Evolutionary conservation across 2,888 invertebrate genomes (phyloP).

Genomic region (Cantharis rustica): DNA sequence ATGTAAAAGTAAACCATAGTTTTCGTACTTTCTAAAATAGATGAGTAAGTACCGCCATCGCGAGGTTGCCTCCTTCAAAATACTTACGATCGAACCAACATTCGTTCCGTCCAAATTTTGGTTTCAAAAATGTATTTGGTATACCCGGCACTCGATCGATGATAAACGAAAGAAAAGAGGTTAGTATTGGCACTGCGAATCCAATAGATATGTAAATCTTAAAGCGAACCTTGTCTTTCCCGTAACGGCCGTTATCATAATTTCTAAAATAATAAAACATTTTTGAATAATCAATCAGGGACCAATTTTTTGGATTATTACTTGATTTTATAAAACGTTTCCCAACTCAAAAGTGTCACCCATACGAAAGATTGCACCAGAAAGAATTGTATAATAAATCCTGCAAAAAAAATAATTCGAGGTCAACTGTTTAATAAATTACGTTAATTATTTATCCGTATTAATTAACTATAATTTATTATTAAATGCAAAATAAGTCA

Average conservation of each 20-base stretch:
- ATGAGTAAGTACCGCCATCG: neutral
- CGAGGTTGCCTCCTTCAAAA: neutral
- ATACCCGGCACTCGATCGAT: conserved; percentile 41
- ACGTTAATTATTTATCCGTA: neutral
- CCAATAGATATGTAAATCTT: conserved; percentile 27
- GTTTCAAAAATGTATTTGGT: conserved; percentile 43
- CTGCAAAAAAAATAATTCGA: conserved; percentile 37
- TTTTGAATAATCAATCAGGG: neutral
- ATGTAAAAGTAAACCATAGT: conserved; percentile 34
- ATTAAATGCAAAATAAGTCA: neutral
- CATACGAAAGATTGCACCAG: conserved; percentile 46
- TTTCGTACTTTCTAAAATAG: conserved; percentile 33
- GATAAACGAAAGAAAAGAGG: conserved; percentile 38
- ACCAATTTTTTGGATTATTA: conserved; percentile 30
- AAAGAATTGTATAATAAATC: conserved; percentile 46
- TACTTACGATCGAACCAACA: conserved; percentile 47
- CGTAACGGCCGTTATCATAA: conserved; percentile 15
- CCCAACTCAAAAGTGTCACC: conserved; percentile 44
- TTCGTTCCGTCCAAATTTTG: conserved; percentile 33
- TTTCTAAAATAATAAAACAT: conserved; percentile 12
- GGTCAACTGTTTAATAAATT: neutral
- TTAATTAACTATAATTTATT: neutral
- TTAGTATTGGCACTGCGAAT: conserved; percentile 35
- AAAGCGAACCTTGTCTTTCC: conserved; percentile 19
- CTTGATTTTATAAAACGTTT: conserved; percentile 44